Base-by-base conservation (phyloP, 2,113 vertebrate species). In the Ailurus styani region DNA sequence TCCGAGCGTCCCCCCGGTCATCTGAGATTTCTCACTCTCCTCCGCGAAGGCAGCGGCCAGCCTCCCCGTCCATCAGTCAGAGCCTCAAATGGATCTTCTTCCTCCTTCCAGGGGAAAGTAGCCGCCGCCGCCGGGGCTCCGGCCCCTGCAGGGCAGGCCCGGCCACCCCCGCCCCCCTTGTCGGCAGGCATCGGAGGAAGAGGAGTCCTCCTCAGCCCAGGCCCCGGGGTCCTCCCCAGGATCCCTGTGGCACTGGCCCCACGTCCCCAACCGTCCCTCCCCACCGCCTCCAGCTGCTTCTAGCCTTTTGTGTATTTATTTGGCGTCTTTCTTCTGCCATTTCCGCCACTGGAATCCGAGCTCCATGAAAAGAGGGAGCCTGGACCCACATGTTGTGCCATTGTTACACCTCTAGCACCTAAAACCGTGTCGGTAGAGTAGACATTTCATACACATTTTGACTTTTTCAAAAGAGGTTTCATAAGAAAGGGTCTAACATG, bases 121-220 rank as follows among this genome's bases (percentile, higher is more conserved):
- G 77, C 54, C 6, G 0, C 64, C 40, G 10, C 1, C 7, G 54
- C 20, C 20, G 1, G 8, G 21, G 73, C 23, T 34, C 54, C 73
- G 4, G n/a, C 10, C 29, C 6, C 3, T 57, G 13, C 0, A 5
- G 14, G 3, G 0, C 13, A 34, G 5, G 72, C 5, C 12, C 1
- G 1, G 13, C 42, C 13, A 15, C 31, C 52, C 6, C 20, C n/a
- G n/a, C n/a, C 31, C 15, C 25, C 40, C 7, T 6, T 0, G 23
- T 27, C 64, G 47, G 84, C 83, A 15, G 29, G n/a, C 3, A 14
- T 7, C 54, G 29, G 54, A 85, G 55, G 54, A 92, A 78, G 68
- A 27, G 52, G 8, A 17, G 18, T 25, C 70, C 47, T n/a, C 40
- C 72, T 13, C 47, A n/a, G 25, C 25, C 72, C 9, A 11, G 8